Evolutionary conservation across 2,797 vertebrate genomes (phyloP).

Genomic region (Sphaeramia orbicularis): DNA sequence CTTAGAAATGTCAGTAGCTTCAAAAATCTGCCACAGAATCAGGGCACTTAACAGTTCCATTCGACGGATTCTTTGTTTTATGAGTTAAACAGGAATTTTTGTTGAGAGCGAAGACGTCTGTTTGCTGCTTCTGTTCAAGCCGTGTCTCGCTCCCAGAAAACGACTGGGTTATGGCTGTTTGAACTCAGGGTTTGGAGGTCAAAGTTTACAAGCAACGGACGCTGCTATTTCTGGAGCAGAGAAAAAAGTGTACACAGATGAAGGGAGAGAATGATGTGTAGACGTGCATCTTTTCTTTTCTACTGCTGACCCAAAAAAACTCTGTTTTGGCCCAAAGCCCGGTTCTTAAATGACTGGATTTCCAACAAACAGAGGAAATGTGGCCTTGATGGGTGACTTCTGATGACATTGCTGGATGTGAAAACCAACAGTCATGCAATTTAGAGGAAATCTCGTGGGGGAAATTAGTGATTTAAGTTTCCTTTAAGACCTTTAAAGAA

Average conservation of each 20-base stretch:
- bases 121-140: constrained; percentile 51
- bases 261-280: constrained; percentile 55
- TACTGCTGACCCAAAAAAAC: constrained; percentile 55
- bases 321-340: constrained; percentile 53
- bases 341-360: constrained; percentile 67
- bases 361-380: constrained; percentile 77
- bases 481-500: constrained; percentile 23
- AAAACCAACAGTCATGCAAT: constrained; percentile 59
- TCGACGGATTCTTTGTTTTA: constrained; percentile 54
- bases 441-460: constrained; percentile 50
- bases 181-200: constrained; percentile 71
- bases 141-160: constrained; percentile 62
- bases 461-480: constrained; percentile 49
- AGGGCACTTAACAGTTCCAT: constrained; percentile 26
- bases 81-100: constrained; percentile 59
- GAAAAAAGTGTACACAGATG: constrained; percentile 55
- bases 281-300: constrained; percentile 70
- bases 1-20: constrained; percentile 16
- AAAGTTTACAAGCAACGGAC: constrained; percentile 72
- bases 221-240: constrained; percentile 70
- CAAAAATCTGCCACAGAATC: constrained; percentile 29
- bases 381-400: constrained; percentile 51
- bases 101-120: constrained; percentile 48
- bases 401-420: constrained; percentile 55
- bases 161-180: constrained; percentile 73